Evolutionary conservation across 2,888 invertebrate genomes (phyloP).

Genomic region (Fabriciana adippe): DNA sequence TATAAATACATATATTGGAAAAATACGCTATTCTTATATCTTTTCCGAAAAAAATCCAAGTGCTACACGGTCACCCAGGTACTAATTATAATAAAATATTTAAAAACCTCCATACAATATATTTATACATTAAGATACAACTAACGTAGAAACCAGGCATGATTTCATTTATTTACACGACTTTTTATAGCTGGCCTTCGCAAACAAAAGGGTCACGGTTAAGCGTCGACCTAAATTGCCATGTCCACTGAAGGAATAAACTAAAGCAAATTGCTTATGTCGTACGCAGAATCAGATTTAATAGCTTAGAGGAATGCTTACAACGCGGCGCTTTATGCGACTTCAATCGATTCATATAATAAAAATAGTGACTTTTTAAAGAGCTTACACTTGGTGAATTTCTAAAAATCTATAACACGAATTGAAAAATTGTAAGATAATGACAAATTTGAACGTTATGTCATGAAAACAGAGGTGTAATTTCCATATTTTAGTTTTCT

Average conservation of each 20-base stretch:
- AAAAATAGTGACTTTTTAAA: no score
- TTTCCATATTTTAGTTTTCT: no score
- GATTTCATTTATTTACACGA: conserved; percentile 7
- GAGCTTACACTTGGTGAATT: no score
- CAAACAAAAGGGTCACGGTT: conserved; percentile 25
- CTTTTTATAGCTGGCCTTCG: conserved; percentile 10
- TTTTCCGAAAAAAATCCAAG: no score
- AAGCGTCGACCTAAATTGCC: conserved; percentile 28
- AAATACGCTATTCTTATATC: no score
- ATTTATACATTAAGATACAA: not conserved
- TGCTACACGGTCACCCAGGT: no score
- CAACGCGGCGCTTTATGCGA: not conserved
- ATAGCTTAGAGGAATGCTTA: conserved; percentile 5
- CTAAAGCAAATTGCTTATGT: conserved; percentile 28
- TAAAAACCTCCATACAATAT: not conserved
- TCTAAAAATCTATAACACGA: no score
- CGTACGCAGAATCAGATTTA: conserved; percentile 23
- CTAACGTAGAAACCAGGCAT: not conserved
- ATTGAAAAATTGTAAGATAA: no score
- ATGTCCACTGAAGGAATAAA: conserved; percentile 25
- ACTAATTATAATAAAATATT: not conserved
- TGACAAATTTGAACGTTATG: no score
- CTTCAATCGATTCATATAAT: not conserved
- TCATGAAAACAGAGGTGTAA: no score
- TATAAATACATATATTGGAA: no score